Conservation (phyloP, 1,140 invertebrate species). For the Dryas iulia region DNA sequence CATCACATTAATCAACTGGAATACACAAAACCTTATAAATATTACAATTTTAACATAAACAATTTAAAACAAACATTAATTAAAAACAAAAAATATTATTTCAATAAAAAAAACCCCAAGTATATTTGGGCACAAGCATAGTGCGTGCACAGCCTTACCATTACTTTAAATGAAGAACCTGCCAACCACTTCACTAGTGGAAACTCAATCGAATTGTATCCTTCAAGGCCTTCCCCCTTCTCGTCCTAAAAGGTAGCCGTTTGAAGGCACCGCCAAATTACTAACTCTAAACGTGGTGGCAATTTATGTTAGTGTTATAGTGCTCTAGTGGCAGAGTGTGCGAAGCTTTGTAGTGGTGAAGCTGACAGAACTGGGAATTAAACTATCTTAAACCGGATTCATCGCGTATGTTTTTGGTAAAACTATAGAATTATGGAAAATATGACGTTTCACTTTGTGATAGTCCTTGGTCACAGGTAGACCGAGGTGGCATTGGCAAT, state of each 20-base stretch:
- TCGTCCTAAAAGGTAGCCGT: constrained; percentile 13
- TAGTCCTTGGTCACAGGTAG: no score
- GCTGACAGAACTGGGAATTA: no score
- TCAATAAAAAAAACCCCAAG: background rate
- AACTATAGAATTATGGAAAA: no score
- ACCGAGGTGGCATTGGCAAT: no score
- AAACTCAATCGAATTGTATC: constrained; percentile 43
- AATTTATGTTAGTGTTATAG: constrained; percentile 25
- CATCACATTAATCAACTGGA: no score
- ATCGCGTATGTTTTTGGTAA: no score
- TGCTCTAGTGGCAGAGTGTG: constrained; percentile 11
- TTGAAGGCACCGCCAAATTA: constrained; percentile 24
- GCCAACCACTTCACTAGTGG: constrained; percentile 31
- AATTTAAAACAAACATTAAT: background rate
- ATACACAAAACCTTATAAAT: no score
- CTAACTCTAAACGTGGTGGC: constrained; percentile 15
- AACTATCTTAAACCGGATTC: no score
- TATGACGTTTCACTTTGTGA: no score
- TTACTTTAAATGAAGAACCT: constrained; percentile 31
- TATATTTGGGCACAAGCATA: background rate
- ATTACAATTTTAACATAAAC: no score
- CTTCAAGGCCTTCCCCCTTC: constrained; percentile 30
- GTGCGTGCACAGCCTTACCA: constrained; percentile 33
- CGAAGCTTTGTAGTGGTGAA: background rate
- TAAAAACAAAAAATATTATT: background rate